Evolutionary conservation across 2,113 vertebrate species (phyloP).

Genomic region (Uropsilus gracilis): DNA sequence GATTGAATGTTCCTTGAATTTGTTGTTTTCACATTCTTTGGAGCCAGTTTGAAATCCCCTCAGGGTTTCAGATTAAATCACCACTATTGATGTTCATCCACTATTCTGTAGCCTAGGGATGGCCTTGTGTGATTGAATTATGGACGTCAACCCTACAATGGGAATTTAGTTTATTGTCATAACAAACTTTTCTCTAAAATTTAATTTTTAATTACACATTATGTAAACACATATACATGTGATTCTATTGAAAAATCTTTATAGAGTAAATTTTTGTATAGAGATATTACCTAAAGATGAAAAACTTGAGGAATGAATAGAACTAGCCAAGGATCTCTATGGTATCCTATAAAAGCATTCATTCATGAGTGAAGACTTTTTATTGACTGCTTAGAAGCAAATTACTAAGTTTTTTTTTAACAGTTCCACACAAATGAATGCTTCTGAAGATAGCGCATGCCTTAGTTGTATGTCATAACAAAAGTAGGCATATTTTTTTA

Average conservation of each 20-base stretch:
- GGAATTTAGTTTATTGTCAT: conserved; percentile 27
- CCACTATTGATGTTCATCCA: conserved; percentile 34
- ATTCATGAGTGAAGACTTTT: not conserved
- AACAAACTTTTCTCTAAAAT: conserved; percentile 34
- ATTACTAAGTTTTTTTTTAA: not conserved
- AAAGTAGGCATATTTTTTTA: not conserved
- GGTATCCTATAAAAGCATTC: not conserved
- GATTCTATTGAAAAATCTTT: not conserved
- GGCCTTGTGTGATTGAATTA: conserved; percentile 45
- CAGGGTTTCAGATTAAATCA: conserved; percentile 47
- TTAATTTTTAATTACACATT: conserved; percentile 40
- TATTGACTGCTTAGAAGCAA: conserved; percentile 21
- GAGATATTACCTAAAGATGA: conserved; percentile 22
- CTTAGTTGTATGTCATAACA: not conserved
- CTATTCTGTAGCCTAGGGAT: conserved; percentile 30
- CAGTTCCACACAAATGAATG: not conserved
- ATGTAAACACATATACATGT: not conserved
- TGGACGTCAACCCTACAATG: conserved; percentile 8
- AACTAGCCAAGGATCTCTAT: not conserved
- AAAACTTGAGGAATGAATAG: not conserved
- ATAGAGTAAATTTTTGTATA: no score
- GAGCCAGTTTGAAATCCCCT: conserved; percentile 32
- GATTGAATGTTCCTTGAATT: not conserved
- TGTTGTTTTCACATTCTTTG: conserved; percentile 5
- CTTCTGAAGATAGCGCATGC: not conserved